A percentile compares a stretch with the other conserved stretches of the same genome.
phyloP scores from a whole-genome alignment of 2,797 vertebrate genomes.

The Triplophysa bombifrons region DNA sequence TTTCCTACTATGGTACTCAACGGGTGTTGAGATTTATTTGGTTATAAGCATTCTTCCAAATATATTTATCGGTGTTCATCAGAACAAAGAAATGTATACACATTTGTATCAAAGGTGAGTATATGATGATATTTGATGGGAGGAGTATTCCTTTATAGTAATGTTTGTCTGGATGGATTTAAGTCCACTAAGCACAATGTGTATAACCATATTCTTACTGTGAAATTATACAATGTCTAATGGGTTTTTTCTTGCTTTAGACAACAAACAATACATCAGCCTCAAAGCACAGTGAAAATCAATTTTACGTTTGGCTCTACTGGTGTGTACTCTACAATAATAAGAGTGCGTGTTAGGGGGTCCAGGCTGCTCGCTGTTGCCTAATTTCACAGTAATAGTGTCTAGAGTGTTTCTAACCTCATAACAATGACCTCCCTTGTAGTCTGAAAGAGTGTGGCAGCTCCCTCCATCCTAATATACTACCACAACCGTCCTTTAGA shows the following conservation, averaged over 20 bases:
- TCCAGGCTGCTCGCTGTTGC: conserved; percentile 19
- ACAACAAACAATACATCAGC: conserved; percentile 3
- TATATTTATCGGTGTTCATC: too few relatives aligned
- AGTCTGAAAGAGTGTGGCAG: conserved; percentile 24
- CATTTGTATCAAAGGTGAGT: too few relatives aligned
- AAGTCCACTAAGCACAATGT: background rate
- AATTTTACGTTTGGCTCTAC: conserved; percentile 4
- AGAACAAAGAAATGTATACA: too few relatives aligned
- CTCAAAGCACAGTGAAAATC: conserved; percentile 23
- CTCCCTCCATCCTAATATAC: conserved; percentile 43
- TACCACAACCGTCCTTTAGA: conserved; percentile 45
- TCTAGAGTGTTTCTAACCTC: conserved; percentile 28
- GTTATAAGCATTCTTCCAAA: background rate
- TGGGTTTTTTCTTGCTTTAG: conserved; percentile 23
- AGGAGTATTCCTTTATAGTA: background rate
- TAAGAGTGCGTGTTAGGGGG: conserved; percentile 14
- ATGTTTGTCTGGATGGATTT: background rate
- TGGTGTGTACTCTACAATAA: conserved; percentile 14
- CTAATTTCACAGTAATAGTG: conserved; percentile 36
- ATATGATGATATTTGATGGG: too few relatives aligned
- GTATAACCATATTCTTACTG: conserved; percentile 8
- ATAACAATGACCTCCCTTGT: conserved; percentile 17
- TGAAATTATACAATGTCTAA: background rate
- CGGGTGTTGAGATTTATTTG: background rate
- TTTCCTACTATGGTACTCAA: too few relatives aligned